phyloP scores from a whole-genome alignment of 2,888 invertebrate genomes.

The Caenorhabditis uteleia region DNA sequence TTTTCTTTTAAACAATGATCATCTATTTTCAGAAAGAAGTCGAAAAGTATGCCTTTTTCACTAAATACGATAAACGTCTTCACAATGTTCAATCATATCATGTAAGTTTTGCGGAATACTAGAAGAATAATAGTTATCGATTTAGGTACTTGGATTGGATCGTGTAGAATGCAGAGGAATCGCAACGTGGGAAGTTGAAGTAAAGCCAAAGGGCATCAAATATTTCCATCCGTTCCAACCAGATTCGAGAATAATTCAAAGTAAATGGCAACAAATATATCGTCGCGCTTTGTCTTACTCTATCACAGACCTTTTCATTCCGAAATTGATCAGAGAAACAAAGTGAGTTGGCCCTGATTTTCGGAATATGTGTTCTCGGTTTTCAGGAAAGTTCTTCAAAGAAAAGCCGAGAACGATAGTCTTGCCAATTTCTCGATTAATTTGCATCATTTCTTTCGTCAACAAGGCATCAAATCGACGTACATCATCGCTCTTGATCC shows the following conservation, averaged over 20 bases:
- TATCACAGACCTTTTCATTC: conserved; percentile 60
- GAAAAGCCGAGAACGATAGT: conserved; percentile 81
- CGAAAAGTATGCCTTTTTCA: too few species aligned
- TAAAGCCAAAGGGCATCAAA: conserved; percentile 38
- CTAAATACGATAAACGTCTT: too few species aligned
- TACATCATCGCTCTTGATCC: conserved; percentile 87
- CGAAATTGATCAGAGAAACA: conserved; percentile 68
- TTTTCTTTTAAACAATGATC: too few species aligned
- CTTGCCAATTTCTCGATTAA: conserved; percentile 85
- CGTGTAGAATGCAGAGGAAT: conserved; percentile 83
- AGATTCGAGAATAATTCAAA: conserved; percentile 62
- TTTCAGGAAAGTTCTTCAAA: conserved; percentile 79
- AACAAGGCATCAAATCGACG: conserved; percentile 79
- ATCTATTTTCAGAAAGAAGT: too few species aligned
- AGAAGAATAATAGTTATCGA: too few species aligned
- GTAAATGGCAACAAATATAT: conserved; percentile 15
- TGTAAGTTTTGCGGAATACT: too few species aligned
- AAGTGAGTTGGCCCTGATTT: conserved; percentile 61
- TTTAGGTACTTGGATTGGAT: conserved; percentile 81
- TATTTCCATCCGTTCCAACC: conserved; percentile 72
- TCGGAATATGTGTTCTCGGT: conserved; percentile 70
- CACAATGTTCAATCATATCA: too few species aligned
- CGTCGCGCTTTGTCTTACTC: conserved; percentile 25
- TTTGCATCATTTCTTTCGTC: conserved; percentile 82
- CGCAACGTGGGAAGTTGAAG: conserved; percentile 75